Base-by-base conservation (phyloP, 2,113 vertebrate species). In the Fregata magnificens region DNA sequence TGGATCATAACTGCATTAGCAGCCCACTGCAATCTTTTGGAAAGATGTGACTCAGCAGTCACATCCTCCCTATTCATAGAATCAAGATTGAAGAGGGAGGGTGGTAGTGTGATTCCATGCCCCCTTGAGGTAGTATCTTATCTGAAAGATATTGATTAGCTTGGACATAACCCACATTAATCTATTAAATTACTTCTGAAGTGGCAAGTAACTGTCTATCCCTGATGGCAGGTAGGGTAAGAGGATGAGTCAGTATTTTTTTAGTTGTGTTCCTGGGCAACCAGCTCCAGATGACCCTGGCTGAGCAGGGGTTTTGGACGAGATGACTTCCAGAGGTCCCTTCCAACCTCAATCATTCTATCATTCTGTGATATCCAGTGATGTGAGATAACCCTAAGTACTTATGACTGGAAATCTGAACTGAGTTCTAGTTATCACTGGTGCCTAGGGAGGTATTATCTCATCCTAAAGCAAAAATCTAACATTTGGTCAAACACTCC, bases 211-310 rank as follows among this genome's bases (percentile, higher is more conserved):
- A 32, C 36, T 56, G 6, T 25, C 16, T 77, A 7, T 61, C 16
- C 8, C 7, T 79, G 25, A 47, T 6, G 6, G 6, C 8, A 79
- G 7, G 16, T 25, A 59, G 19, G 12, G 20, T 47, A 71, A 71
- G 65, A 79, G 56, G 19, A 45, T 0, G 0, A 63, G 11, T 58
- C 25, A 2, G 2, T 55, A 53, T 14, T 61, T 53, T 71, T 82
- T 63, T 1, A 14, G 4, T 73, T 69, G 3, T 53, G 14, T 15
- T 72, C 32, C 38, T 82, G 34, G 31, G 26, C 16, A 71, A 79
- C 7, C 25, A 58, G 20, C 8, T 83, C 34, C 53, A 47, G 34
- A 3, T 53, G 21, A 44, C 31, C 6, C 17, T 79, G 40, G 3
- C 12, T 61, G 15, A 53, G 11, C 17, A 59, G 10, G 4, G 15